Percentiles rank a stretch among this genome's conserved stretches.
Evolutionary conservation across 2,113 vertebrate species (phyloP).

Genomic region (Pseudopodoces humilis): DNA sequence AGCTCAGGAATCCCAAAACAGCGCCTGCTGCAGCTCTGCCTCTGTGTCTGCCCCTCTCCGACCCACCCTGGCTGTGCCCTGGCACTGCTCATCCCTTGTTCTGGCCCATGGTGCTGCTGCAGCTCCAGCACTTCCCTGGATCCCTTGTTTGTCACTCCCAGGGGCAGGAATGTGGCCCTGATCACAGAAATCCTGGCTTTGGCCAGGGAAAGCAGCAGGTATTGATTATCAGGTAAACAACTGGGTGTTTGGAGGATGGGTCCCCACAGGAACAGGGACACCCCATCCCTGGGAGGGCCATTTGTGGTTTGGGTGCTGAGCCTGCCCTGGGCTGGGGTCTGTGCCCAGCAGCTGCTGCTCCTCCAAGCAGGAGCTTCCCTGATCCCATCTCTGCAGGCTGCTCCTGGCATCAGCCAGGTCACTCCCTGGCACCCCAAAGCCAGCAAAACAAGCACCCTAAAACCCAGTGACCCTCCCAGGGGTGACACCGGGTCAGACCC

Average conservation of each 20-base stretch:
- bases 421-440: neutral
- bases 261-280: neutral
- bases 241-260: neutral
- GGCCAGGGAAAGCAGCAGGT: neutral
- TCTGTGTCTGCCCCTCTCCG: neutral
- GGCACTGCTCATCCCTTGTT: rapidly evolving
- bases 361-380: neutral
- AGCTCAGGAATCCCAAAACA: neutral
- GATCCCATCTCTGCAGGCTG: rapidly evolving
- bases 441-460: neutral
- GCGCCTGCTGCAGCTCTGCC: neutral
- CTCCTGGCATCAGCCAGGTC: neutral
- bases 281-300: rapidly evolving
- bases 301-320: neutral
- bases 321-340: neutral
- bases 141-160: rapidly evolving
- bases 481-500: rapidly evolving
- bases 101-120: neutral
- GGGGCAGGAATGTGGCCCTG: neutral
- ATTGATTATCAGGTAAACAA: rapidly evolving
- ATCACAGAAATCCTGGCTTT: rapidly evolving
- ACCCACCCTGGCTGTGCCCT: neutral
- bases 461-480: neutral
- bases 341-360: neutral
- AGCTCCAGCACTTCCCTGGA: neutral